These are phyloP conservation scores for Philopedon plagiatum DNA, from an alignment of 2,888 invertebrate genomes.

Conservation along the genomic window DNA sequence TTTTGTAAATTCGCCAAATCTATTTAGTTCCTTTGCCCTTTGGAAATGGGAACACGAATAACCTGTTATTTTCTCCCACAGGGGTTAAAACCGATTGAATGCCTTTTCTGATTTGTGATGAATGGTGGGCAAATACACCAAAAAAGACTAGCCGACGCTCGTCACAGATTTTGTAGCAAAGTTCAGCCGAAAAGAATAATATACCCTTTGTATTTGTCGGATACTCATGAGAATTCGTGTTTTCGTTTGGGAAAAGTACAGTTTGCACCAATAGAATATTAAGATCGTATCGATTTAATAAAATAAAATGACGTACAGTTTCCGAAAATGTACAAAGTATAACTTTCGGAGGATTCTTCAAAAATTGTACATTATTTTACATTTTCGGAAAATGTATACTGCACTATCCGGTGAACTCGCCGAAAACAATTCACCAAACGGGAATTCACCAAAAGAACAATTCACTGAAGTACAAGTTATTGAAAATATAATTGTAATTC, in stretches of 20 bases:
- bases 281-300: not conserved
- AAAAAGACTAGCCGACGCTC: slow-evolving; percentile 42
- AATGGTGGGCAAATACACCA: slow-evolving; percentile 46
- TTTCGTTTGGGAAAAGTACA: slow-evolving; percentile 19
- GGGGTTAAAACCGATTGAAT: slow-evolving; percentile 33
- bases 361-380: no score
- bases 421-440: no score
- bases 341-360: no score
- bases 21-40: not conserved
- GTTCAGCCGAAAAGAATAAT: slow-evolving; percentile 42
- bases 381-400: no score
- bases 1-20: not conserved
- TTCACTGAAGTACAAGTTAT: no score
- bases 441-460: no score
- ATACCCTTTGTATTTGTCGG: slow-evolving; percentile 45
- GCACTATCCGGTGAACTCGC: no score
- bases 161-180: slow-evolving; percentile 42
- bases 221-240: slow-evolving; percentile 48
- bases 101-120: slow-evolving; percentile 43
- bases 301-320: no score
- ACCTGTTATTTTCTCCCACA: slow-evolving; percentile 37
- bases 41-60: slow-evolving; percentile 3
- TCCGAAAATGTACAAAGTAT: no score
- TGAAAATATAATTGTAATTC: no score
- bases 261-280: slow-evolving; percentile 30